Base-by-base conservation (phyloP, 2,797 vertebrate species). In the Micrastur ruficollis region DNA sequence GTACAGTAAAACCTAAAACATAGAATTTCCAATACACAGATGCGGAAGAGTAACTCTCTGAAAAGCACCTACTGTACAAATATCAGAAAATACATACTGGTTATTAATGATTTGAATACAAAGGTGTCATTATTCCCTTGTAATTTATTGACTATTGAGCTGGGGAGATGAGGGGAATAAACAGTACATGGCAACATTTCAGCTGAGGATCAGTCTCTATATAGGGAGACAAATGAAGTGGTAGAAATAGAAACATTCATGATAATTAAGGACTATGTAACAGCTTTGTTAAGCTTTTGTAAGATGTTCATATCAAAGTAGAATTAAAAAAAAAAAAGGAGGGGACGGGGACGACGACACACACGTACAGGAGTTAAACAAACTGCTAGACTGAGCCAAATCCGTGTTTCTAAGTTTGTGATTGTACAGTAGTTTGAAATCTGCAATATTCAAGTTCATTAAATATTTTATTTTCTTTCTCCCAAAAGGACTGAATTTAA, bases 251-350 rank as follows among this genome's bases (percentile, higher is more conserved):
- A 50, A 70, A 36, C 4, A 49, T 75, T 62, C 8, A 38, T 71
- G 12, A 46, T 36, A 23, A 27, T n/a, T 55, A 47, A 78, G 31
- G n/a, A 50, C 9, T 7, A 17, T 9, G 9, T 14, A 72, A 63
- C 5, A 89, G 27, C 49, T 80, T 65, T 58, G 2, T 34, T 52
- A 42, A 82, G 23, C 13, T 71, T 74, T 89, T 38, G 3, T 0
- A 34, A 88, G 79, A 26, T 34, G 2, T 31, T 12, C 34, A 4
- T 67, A 19, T 42, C 32, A 25, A 58, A 53, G 2, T 11, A 52
- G 25, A 66, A 56, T 34, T 36, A 12, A 0, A 6, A 46, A 66
- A 23, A 58, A 22, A 2, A 6, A 36, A 6, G 2, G 4, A 3
- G 6, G 12, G 14, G 36, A 36, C 8, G 36, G 36, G 36, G n/a